Conservation (phyloP, 1,140 invertebrate species). For the Papilio machaon region DNA sequence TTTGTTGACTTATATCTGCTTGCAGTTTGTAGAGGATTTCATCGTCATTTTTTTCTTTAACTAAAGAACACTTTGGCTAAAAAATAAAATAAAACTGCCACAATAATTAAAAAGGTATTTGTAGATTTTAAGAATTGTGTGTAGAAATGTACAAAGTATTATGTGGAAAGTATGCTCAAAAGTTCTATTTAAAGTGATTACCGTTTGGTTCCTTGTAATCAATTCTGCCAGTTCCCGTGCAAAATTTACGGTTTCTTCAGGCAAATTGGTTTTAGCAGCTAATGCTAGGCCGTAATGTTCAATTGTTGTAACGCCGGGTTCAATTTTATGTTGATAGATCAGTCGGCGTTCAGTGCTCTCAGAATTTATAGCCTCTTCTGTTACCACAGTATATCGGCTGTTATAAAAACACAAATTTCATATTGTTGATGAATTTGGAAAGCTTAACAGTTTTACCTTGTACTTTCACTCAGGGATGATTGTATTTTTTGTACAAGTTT, state of each 20-base stretch:
- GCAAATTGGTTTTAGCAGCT: constrained; percentile 76
- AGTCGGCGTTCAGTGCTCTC: constrained; percentile 55
- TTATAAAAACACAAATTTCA: constrained; percentile 35
- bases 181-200: constrained; percentile 37
- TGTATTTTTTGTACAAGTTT: no score
- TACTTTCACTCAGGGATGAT: no score
- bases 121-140: background rate
- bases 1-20: constrained; percentile 64
- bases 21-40: constrained; percentile 65
- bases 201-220: constrained; percentile 64
- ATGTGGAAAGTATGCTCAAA: background rate
- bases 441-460: no score
- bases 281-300: constrained; percentile 74
- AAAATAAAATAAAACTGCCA: constrained; percentile 27
- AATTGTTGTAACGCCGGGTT: constrained; percentile 66
- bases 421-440: background rate
- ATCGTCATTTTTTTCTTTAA: constrained; percentile 55
- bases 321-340: constrained; percentile 75
- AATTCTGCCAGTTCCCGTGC: constrained; percentile 72
- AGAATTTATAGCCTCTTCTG: constrained; percentile 54
- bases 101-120: background rate
- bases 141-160: no score
- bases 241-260: constrained; percentile 68
- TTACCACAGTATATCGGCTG: constrained; percentile 70
- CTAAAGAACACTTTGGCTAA: constrained; percentile 57